phyloP scores from a whole-genome alignment of 2,888 invertebrate species.

The Philereme transversata region DNA sequence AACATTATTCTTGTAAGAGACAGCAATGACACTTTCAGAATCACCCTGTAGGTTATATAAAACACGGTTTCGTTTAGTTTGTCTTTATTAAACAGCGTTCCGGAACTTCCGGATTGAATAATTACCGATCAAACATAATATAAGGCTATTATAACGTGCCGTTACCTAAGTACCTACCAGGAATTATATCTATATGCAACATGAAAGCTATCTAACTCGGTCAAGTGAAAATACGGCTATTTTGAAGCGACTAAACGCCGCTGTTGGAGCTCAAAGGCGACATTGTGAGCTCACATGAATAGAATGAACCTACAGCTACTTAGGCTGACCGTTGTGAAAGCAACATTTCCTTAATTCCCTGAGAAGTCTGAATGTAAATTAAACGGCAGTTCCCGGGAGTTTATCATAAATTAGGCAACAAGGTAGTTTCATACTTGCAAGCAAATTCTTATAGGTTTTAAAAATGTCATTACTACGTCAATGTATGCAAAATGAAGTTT shows the following conservation, averaged over 20 bases:
- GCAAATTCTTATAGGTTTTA: conserved; percentile 6
- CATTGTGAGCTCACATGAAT: conserved; percentile 34
- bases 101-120: too few relatives aligned
- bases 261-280: conserved; percentile 31
- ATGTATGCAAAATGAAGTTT: conserved; percentile 48
- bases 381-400: too few relatives aligned
- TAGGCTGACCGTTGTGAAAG: conserved; percentile 9
- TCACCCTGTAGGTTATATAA: too few relatives aligned
- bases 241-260: conserved; percentile 29
- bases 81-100: too few relatives aligned
- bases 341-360: conserved; percentile 3
- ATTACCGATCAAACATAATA: background rate
- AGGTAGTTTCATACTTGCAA: background rate
- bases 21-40: too few relatives aligned
- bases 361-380: too few relatives aligned
- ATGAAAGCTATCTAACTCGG: conserved; percentile 27
- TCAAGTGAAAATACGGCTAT: conserved; percentile 29
- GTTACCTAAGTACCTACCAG: background rate
- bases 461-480: conserved; percentile 37
- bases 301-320: conserved; percentile 12
- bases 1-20: too few relatives aligned
- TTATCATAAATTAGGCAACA: too few relatives aligned
- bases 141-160: too few relatives aligned
- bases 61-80: too few relatives aligned
- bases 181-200: background rate